Conservation (phyloP, 2,888 invertebrate species). For the Rhamphomyia laevipes region DNA sequence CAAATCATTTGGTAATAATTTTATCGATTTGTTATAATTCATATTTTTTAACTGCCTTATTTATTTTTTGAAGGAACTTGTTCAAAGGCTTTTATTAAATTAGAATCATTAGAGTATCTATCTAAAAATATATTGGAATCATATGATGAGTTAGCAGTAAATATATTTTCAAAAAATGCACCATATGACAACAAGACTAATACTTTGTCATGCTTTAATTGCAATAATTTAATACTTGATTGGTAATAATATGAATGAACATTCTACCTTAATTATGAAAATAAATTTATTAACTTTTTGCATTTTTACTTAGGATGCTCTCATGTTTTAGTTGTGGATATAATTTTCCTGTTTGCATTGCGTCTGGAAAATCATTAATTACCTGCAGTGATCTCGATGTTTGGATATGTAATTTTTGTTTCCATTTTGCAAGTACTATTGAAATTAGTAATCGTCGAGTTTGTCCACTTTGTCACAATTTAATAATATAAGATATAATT, state of each 20-base stretch:
- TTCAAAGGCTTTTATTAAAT: slow-evolving; percentile 88
- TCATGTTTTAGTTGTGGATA: slow-evolving; percentile 67
- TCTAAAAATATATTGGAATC: slow-evolving; percentile 37
- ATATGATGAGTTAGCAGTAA: slow-evolving; percentile 76
- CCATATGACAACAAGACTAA: slow-evolving; percentile 65
- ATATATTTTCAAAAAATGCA: slow-evolving; percentile 78
- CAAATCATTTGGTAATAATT: slow-evolving; percentile 40
- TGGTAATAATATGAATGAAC: slow-evolving; percentile 59
- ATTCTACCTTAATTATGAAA: not conserved
- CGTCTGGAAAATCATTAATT: slow-evolving; percentile 70
- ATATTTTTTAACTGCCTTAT: not conserved
- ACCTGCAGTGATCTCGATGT: slow-evolving; percentile 44
- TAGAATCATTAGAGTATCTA: slow-evolving; percentile 56
- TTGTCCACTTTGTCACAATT: slow-evolving; percentile 80
- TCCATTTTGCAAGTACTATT: slow-evolving; percentile 69
- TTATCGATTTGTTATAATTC: not conserved
- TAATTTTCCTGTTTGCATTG: slow-evolving; percentile 69
- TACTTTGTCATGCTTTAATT: slow-evolving; percentile 69
- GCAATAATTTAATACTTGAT: slow-evolving; percentile 67
- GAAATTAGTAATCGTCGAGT: slow-evolving; percentile 70
- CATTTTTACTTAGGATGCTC: slow-evolving; percentile 46
- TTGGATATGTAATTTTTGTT: slow-evolving; percentile 69
- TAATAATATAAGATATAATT: slow-evolving; percentile 18
- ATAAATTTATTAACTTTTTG: not conserved
- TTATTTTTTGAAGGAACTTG: slow-evolving; percentile 49